Base-by-base conservation (phyloP, 2,113 vertebrate genomes). In the Ahaetulla prasina region DNA sequence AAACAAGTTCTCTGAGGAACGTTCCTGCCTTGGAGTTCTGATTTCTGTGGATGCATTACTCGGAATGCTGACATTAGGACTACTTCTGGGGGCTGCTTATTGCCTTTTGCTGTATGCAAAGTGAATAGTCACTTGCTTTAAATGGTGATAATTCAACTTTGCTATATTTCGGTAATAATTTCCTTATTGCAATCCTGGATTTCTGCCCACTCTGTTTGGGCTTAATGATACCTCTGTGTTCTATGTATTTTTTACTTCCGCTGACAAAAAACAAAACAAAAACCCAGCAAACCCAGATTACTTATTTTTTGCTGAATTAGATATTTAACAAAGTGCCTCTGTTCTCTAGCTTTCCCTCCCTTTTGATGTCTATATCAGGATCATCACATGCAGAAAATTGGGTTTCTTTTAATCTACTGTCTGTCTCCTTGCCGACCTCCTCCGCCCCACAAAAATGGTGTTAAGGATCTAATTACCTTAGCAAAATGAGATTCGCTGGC, bases 391-490 rank as follows among this genome's bases (percentile, higher is more conserved):
- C 7, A 8, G 6, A 63, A 52, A 86, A 93, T 39, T 25, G 52
- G 14, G 16, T 1, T 43, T 18, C 14, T 39, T 68, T 52, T 9
- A 54, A 12, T 14, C 49, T 39, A 63, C 35, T 35, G 52, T 53
- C 23, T n/a, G 80, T 80, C 49, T 53, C 45, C 85, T 60, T 16
- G n/a, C 27, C 10, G 20, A 16, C 80, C 49, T 45, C 2, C 85
- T n/a, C 90, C 43, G 0, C n/a, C 54, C 52, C 89, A 18, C 25
- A 60, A 52, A 49, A 93, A 92, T 91, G 93, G 92, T 80, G 74
- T 95, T 95, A 95, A 87, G 94, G 91, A 68, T 39, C 93, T 96
- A 93, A 96, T 96, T 95, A 89, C 7, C 25, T 8, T 45, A 8
- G 88, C 88, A 6, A 88, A 93, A 94, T 20, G 95, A 95, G 94